Evolutionary conservation across 2,113 vertebrate species (phyloP).

Genomic region (Eurypyga helias): DNA sequence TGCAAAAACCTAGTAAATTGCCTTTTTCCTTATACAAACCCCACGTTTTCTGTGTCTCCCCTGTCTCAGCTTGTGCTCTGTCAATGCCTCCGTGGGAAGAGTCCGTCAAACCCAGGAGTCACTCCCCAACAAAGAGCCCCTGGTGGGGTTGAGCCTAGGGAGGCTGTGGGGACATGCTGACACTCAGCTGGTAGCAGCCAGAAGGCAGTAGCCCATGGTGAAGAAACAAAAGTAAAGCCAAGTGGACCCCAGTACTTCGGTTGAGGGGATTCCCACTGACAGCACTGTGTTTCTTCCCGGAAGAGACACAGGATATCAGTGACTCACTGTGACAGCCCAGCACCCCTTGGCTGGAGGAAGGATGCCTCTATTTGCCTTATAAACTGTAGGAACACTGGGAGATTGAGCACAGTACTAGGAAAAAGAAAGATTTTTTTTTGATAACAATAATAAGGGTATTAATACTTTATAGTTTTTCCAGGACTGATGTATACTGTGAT

Average conservation of each 20-base stretch:
- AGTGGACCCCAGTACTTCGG: neutral
- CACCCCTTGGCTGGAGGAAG: neutral
- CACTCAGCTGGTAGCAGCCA: neutral
- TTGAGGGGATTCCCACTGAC: no score
- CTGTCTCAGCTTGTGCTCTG: neutral
- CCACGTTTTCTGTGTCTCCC: neutral
- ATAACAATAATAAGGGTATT: neutral
- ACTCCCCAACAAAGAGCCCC: neutral
- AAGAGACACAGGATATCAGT: accelerated
- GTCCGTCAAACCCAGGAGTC: neutral
- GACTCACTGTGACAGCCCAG: neutral
- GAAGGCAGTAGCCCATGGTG: neutral
- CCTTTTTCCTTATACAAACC: neutral
- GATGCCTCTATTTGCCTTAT: neutral
- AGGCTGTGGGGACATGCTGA: accelerated
- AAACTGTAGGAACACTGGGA: neutral
- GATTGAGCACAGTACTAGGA: neutral
- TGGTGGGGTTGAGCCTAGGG: neutral
- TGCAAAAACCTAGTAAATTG: neutral
- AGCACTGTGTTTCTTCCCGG: neutral
- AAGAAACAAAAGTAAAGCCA: neutral
- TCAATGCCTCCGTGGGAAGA: neutral
- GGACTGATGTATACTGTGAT: neutral
- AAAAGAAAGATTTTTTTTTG: accelerated
- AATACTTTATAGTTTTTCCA: neutral